These are phyloP conservation scores for Galerucella nymphaeae DNA, from an alignment of 2,888 invertebrate species.

Conservation along the genomic window DNA sequence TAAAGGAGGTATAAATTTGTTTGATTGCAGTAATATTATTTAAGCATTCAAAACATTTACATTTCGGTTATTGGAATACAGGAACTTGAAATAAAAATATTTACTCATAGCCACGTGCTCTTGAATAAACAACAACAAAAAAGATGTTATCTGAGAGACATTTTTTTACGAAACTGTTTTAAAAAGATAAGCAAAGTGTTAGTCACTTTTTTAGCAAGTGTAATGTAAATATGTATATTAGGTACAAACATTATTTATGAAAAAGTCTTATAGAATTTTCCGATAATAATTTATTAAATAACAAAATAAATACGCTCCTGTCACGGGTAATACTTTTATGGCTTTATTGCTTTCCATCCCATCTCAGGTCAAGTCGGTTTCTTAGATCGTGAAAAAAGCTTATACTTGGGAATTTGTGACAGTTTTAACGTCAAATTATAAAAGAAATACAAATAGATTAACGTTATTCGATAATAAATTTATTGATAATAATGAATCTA, in stretches of 20 bases:
- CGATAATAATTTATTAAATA: too few species aligned
- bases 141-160: neutral
- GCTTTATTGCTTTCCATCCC: too few species aligned
- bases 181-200: neutral
- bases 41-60: neutral
- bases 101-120: conserved; percentile 3
- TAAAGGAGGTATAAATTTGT: too few species aligned
- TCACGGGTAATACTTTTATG: too few species aligned
- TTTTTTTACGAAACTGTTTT: neutral
- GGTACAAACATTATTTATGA: too few species aligned
- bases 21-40: neutral
- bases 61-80: neutral
- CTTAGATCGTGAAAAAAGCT: too few species aligned
- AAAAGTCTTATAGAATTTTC: too few species aligned
- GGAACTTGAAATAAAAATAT: conserved; percentile 1
- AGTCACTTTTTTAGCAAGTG: neutral
- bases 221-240: neutral
- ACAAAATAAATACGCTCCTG: too few species aligned
- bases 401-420: too few species aligned
- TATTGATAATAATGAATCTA: neutral
- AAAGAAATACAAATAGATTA: neutral
- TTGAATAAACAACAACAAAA: neutral
- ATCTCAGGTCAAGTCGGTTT: too few species aligned
- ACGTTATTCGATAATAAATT: neutral
- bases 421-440: too few species aligned